Evolutionary conservation across 2,113 vertebrate genomes (phyloP).

Genomic region (Cololabis saira): DNA sequence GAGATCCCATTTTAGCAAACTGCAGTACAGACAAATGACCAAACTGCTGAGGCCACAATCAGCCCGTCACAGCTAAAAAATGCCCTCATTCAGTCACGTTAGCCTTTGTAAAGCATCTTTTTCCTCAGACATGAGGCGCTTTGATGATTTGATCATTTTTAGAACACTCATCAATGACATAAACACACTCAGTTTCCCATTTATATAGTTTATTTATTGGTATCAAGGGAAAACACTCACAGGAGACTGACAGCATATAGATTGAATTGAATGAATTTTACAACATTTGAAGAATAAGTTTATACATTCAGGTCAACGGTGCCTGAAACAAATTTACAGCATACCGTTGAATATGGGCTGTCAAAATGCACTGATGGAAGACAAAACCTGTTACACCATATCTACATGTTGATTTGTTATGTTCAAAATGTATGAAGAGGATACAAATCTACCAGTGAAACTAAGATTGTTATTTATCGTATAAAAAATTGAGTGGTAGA

Average conservation of each 20-base stretch:
- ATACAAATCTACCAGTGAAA: neutral
- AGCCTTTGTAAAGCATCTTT: neutral
- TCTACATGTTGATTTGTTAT: conserved; percentile 22
- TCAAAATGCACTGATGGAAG: too few species aligned
- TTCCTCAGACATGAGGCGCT: neutral
- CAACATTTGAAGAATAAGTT: neutral
- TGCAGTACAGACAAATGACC: conserved; percentile 22
- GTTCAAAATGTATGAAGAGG: conserved; percentile 7
- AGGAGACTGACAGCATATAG: conserved; percentile 26
- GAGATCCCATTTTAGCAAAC: neutral
- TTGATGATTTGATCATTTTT: conserved; percentile 26
- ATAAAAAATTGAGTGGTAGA: too few species aligned
- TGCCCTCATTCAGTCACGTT: neutral
- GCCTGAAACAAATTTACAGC: conserved; percentile 21
- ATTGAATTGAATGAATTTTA: conserved; percentile 46
- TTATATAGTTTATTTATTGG: conserved; percentile 44
- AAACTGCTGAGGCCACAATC: too few species aligned
- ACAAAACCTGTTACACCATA: neutral
- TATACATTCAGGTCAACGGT: neutral
- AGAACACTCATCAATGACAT: conserved; percentile 10
- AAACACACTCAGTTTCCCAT: conserved; percentile 25
- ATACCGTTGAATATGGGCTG: conserved; percentile 9
- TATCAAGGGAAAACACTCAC: conserved; percentile 37
- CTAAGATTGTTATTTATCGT: conserved; percentile 1
- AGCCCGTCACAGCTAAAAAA: too few species aligned